phyloP scores from a whole-genome alignment of 2,113 vertebrate genomes.

The Neodontobutis hainanensis region DNA sequence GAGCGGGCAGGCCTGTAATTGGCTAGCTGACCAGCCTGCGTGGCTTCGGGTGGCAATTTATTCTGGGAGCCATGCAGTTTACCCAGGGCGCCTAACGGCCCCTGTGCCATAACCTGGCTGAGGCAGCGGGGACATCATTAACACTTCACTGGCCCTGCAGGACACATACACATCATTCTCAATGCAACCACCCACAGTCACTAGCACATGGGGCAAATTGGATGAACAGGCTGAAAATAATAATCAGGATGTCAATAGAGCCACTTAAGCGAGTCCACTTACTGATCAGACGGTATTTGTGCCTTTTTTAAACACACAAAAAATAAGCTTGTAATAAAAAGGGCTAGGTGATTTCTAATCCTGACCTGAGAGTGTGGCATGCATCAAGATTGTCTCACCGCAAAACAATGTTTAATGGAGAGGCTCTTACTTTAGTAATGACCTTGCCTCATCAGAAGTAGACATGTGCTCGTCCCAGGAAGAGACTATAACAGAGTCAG shows the following conservation, averaged over 20 bases:
- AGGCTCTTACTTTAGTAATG: conserved; percentile 33
- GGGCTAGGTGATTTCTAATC: conserved; percentile 2
- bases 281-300: conserved; percentile 42
- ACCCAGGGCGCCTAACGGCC: conserved; percentile 74
- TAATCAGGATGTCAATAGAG: conserved; percentile 55
- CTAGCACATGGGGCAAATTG: conserved; percentile 52
- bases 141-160: conserved; percentile 77
- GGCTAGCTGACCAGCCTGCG: conserved; percentile 75
- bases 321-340: conserved; percentile 23
- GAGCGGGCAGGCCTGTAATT: conserved; percentile 76
- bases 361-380: conserved; percentile 9
- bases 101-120: conserved; percentile 76
- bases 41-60: conserved; percentile 79
- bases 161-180: conserved; percentile 67
- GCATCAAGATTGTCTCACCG: conserved; percentile 44
- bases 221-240: conserved; percentile 55
- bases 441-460: conserved; percentile 64
- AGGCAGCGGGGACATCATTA: conserved; percentile 76
- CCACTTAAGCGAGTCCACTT: conserved; percentile 40
- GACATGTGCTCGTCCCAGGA: conserved; percentile 60
- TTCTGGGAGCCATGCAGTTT: conserved; percentile 73
- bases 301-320: conserved; percentile 7
- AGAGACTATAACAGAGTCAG: conserved; percentile 38
- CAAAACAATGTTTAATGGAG: conserved; percentile 49
- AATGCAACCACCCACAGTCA: conserved; percentile 54